phyloP scores from a whole-genome alignment of 2,113 vertebrate genomes.

The Calyptomena viridis region DNA sequence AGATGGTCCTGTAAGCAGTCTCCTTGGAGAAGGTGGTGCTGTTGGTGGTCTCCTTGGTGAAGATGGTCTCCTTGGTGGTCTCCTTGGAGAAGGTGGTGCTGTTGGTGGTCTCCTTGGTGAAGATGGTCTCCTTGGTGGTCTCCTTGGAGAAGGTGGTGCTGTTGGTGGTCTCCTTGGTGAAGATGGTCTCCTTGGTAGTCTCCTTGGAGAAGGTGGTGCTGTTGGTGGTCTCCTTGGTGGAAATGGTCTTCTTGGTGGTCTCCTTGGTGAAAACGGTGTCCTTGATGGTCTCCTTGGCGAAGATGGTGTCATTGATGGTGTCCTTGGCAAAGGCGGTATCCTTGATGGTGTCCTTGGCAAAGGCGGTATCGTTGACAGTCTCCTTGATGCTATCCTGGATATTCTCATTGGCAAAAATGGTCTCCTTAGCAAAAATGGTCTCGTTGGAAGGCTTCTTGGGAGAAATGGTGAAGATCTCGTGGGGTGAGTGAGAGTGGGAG shows the following conservation, averaged over 20 bases:
- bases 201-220: fast-evolving
- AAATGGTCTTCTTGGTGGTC: fast-evolving
- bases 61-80: neutral
- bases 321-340: fast-evolving
- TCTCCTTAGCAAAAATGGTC: slow-evolving; percentile 23
- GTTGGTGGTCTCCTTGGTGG: fast-evolving
- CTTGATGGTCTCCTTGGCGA: fast-evolving
- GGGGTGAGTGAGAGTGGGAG: slow-evolving; percentile 54
- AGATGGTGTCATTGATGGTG: neutral
- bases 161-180: fast-evolving
- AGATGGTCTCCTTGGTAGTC: fast-evolving
- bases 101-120: fast-evolving
- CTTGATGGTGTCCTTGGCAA: neutral
- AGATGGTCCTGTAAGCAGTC: fast-evolving
- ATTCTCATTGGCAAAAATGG: no score
- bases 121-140: fast-evolving
- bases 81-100: fast-evolving
- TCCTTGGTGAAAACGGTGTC: fast-evolving
- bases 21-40: neutral
- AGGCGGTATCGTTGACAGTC: neutral
- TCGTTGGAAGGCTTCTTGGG: neutral
- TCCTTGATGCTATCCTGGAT: no score
- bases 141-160: fast-evolving
- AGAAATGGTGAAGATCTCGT: neutral
- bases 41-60: neutral